phyloP scores from a whole-genome alignment of 1,140 invertebrate species.

The Lysiphlebus fabarum region DNA sequence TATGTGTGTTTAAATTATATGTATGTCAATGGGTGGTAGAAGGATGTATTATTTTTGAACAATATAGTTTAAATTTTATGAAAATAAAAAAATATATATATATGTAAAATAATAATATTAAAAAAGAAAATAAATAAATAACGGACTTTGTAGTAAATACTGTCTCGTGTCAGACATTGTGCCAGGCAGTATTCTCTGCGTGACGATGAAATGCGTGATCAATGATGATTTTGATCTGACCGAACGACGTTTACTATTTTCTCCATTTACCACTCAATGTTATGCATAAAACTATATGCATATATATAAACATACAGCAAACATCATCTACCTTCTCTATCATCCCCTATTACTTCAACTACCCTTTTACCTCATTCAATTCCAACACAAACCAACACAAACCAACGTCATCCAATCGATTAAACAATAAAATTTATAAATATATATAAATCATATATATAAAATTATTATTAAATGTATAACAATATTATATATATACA shows the following conservation, averaged over 20 bases:
- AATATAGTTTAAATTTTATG: constrained; percentile 12
- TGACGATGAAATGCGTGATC: constrained; percentile 37
- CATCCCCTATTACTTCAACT: constrained; percentile 1
- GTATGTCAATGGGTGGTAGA: no score
- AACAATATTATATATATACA: no score
- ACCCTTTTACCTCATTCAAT: not conserved
- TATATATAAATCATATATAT: no score
- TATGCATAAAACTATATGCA: constrained; percentile 25
- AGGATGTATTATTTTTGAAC: no score
- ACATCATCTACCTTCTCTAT: not conserved
- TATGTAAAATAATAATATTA: not conserved
- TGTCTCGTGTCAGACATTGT: constrained; percentile 38
- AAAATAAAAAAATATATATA: constrained; percentile 12
- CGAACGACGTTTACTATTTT: constrained; percentile 30
- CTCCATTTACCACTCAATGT: constrained; percentile 32
- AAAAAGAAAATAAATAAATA: not conserved
- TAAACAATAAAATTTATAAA: no score
- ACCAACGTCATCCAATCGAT: no score
- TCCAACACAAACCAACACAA: no score
- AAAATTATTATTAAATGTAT: no score
- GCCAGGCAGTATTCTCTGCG: constrained; percentile 37
- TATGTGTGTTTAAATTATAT: no score
- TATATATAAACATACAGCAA: no score
- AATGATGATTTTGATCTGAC: constrained; percentile 32
- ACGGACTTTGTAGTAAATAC: constrained; percentile 31